Evolutionary conservation across 2,797 vertebrate genomes (phyloP).

Genomic region (Centropyge bicolor): DNA sequence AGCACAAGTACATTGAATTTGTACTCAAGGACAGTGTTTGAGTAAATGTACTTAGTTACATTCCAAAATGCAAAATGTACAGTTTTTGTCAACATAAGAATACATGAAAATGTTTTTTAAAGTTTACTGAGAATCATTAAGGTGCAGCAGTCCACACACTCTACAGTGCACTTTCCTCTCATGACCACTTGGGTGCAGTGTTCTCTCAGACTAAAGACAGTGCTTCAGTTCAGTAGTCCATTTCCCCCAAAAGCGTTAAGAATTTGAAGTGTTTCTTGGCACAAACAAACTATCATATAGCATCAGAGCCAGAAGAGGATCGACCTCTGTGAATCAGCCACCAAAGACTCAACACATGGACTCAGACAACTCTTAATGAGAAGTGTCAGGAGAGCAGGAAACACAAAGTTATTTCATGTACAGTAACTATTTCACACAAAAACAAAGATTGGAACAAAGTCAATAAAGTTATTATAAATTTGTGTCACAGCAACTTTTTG

Average conservation of each 20-base stretch:
- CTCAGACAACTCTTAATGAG: slow-evolving; percentile 18
- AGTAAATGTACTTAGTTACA: not conserved
- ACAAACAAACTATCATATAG: slow-evolving; percentile 54
- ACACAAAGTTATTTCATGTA: not conserved
- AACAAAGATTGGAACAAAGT: not conserved
- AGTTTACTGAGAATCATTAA: not conserved
- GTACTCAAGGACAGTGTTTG: not conserved
- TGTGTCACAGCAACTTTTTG: not conserved
- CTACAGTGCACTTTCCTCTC: slow-evolving; percentile 44
- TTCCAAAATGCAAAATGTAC: not conserved
- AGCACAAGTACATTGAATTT: not conserved
- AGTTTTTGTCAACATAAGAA: not conserved
- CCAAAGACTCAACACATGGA: slow-evolving; percentile 57
- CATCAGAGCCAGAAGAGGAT: slow-evolving; percentile 63
- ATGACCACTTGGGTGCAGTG: slow-evolving; percentile 80
- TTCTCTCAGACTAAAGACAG: slow-evolving; percentile 47
- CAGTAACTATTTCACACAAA: not conserved
- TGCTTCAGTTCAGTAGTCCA: not conserved
- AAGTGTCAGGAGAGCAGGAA: not conserved
- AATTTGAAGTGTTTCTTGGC: slow-evolving; percentile 42
- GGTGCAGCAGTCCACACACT: not conserved
- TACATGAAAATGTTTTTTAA: not conserved
- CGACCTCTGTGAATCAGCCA: slow-evolving; percentile 70
- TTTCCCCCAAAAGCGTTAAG: slow-evolving; percentile 5
- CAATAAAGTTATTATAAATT: not conserved